Percentiles rank a stretch among this genome's conserved stretches.
Conservation (phyloP, 1,140 invertebrate species). For the Drosophila kanapiae region DNA sequence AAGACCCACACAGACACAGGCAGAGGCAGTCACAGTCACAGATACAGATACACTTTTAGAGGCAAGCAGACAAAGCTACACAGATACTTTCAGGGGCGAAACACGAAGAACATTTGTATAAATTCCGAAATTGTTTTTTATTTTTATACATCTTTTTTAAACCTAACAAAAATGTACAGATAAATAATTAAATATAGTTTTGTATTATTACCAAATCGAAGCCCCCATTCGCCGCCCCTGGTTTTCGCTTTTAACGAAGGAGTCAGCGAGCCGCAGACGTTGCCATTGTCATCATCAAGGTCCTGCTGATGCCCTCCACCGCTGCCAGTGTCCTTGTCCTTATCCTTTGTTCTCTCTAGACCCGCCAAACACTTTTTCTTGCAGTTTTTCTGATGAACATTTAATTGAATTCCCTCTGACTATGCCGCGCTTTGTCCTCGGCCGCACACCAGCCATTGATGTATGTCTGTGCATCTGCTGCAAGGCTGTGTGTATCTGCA, state of each 20-base stretch:
- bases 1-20: constrained; percentile 15
- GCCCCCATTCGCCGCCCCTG: neutral
- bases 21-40: constrained; percentile 1
- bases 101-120: no score
- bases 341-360: constrained; percentile 50
- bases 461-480: constrained; percentile 12
- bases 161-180: no score
- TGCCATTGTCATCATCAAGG: constrained; percentile 42
- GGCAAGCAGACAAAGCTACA: constrained; percentile 1
- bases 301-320: constrained; percentile 14
- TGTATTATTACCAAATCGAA: neutral
- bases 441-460: constrained; percentile 36
- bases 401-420: constrained; percentile 75
- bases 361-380: constrained; percentile 64
- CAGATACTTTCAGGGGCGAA: constrained; percentile 19
- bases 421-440: constrained; percentile 55
- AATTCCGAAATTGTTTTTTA: no score
- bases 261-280: constrained; percentile 43
- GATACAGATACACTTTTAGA: constrained; percentile 14
- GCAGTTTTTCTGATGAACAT: constrained; percentile 82
- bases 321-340: constrained; percentile 33
- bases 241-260: constrained; percentile 14
- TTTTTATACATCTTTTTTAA: no score
- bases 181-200: neutral
- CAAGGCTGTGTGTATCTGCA: constrained; percentile 11